Evolutionary conservation across 2,113 vertebrate species (phyloP), one percentile per base, ranked within the genome.

Genomic region (Verasper variegatus): DNA sequence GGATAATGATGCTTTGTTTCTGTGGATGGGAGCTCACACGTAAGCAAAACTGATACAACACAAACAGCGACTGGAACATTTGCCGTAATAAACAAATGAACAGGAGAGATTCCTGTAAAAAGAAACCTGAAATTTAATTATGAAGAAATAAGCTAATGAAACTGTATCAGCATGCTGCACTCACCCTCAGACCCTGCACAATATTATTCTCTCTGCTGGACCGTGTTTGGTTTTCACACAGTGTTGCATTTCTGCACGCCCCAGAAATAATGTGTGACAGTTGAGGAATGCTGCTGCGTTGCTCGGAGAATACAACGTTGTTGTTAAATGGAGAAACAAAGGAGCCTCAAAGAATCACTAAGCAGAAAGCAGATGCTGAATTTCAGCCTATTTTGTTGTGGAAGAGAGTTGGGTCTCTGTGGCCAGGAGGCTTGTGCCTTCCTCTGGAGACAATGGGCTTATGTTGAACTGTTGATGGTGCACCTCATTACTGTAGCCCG

Each of bases 401-500:
- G 59, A 20, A 40, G 24, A 21, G 35, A 78, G 70, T 81, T 79
- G 52, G 74, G 76, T 84, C 68, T 77, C 76, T 54, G 61, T 73
- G 79, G 71, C 82, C 76, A 64, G 63, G 55, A 77, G 80, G 84
- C 67, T 70, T 71, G 24, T 66, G 71, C 58, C 61, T 77, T 74
- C 62, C 86, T 72, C 89, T 56, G 79, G 88, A 83, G 88, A 82
- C 73, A 78, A 60, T 52, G 21, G 68, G 74, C 78, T 86, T 78
- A 65, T 85, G 88, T 83, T 86, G 84, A 89, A 72, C 84, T 74
- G 89, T 88, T 89, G 88, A 84, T 88, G 84, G 81, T 86, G 83
- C 67, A 74, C 79, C 90, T 93, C 92, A 91, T 92, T 93, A 93
- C 80, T 85, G 84, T 42, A 84, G 87, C 83, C 52, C 35, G 78